Conservation (phyloP, 2,797 vertebrate species). For the Acipenser oxyrinchus region DNA sequence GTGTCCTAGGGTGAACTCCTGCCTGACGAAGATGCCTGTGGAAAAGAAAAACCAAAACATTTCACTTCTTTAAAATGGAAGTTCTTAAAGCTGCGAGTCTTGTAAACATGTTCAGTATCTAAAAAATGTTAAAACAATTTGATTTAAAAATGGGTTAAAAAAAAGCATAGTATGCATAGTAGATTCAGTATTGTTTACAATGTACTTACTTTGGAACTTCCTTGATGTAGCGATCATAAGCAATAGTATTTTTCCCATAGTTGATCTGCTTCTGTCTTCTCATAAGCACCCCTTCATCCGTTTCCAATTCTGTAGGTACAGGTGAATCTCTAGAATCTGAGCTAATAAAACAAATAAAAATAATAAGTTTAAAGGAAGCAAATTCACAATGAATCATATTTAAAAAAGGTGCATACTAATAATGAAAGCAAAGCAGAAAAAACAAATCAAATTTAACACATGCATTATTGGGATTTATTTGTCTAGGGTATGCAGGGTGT, state of each 20-base stretch:
- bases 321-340: constrained; percentile 80
- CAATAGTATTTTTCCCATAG: constrained; percentile 93
- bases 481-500: no score
- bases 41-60: neutral
- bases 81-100: no score
- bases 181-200: neutral
- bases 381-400: neutral
- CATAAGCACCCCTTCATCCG: constrained; percentile 77
- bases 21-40: constrained; percentile 76
- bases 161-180: neutral
- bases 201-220: constrained; percentile 81
- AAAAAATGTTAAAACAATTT: neutral
- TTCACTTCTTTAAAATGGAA: neutral
- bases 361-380: no score
- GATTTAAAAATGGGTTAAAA: neutral
- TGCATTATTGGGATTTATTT: no score
- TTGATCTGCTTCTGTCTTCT: constrained; percentile 95
- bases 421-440: no score
- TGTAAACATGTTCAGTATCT: no score
- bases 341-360: constrained; percentile 40
- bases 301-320: constrained; percentile 72
- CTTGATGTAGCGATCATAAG: constrained; percentile 84
- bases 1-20: constrained; percentile 85
- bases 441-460: no score
- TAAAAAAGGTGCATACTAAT: no score